Conservation (phyloP, 2,113 vertebrate species). For the Diphyllodes magnificus region DNA sequence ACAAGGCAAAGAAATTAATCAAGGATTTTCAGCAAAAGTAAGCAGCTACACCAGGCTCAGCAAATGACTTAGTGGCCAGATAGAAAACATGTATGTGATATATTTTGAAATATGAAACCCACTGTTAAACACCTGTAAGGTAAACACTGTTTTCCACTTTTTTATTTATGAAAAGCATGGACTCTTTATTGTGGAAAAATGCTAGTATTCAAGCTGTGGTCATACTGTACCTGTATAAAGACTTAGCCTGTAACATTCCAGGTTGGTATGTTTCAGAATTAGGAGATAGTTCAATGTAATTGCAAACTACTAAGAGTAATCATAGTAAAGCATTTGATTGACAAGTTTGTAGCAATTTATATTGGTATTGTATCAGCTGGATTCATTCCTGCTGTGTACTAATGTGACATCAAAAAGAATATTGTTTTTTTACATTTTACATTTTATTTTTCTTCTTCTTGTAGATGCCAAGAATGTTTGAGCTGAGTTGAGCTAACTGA, state of each 20-base stretch:
- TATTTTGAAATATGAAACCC: conserved; percentile 4
- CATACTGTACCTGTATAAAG: background rate
- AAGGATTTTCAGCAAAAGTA: conserved; percentile 99
- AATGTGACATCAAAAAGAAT: background rate
- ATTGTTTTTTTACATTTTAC: background rate
- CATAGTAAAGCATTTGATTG: background rate
- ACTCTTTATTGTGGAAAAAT: background rate
- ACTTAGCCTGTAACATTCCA: background rate
- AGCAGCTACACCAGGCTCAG: conserved; percentile 50
- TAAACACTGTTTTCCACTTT: background rate
- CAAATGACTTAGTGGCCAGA: conserved; percentile 10
- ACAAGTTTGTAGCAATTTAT: background rate
- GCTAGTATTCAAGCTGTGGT: background rate
- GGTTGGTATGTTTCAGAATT: background rate
- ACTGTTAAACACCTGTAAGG: background rate
- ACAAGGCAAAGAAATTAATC: conserved; percentile 98
- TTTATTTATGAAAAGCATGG: background rate
- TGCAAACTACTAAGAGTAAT: background rate
- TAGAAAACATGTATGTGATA: background rate
- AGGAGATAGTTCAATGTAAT: background rate
- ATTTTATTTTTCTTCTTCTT: conserved; percentile 28
- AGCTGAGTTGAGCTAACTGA: conserved; percentile 12
- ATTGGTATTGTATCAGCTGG: background rate
- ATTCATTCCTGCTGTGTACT: background rate
- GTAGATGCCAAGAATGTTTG: conserved; percentile 14